Conservation (phyloP, 2,113 vertebrate genomes). For the Otis tarda region DNA sequence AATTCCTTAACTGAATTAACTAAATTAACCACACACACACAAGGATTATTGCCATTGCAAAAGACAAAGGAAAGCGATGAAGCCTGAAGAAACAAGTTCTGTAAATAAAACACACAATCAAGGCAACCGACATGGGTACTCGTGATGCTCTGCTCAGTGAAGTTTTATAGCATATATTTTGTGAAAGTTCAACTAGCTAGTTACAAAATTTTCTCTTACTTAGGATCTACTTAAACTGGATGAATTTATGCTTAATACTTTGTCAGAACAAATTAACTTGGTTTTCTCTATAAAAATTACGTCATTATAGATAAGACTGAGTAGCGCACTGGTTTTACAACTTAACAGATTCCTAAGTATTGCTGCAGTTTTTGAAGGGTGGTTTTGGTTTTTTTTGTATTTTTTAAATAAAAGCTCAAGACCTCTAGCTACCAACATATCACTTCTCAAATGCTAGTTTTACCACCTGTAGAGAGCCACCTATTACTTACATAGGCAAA, state of each 20-base stretch:
- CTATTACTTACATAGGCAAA: background rate
- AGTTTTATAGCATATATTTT: background rate
- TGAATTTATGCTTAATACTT: background rate
- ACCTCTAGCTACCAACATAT: background rate
- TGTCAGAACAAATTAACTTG: background rate
- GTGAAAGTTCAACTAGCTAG: background rate
- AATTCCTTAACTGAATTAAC: background rate
- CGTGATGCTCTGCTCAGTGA: background rate
- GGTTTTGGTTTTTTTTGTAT: background rate
- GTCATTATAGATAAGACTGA: background rate
- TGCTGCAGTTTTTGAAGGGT: background rate
- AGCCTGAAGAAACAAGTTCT: background rate
- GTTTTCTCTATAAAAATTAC: background rate
- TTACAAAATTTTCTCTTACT: background rate
- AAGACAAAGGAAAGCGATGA: background rate
- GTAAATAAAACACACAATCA: background rate
- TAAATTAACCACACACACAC: background rate
- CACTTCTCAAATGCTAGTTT: background rate
- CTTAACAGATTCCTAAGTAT: background rate
- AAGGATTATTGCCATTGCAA: background rate
- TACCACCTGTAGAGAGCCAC: background rate
- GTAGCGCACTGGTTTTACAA: background rate
- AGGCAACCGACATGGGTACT: background rate
- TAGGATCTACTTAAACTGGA: background rate
- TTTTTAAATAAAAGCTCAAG: background rate